These are phyloP conservation scores for Ammodytes marinus DNA, from an alignment of 2,113 vertebrate genomes.

Conservation along the genomic window DNA sequence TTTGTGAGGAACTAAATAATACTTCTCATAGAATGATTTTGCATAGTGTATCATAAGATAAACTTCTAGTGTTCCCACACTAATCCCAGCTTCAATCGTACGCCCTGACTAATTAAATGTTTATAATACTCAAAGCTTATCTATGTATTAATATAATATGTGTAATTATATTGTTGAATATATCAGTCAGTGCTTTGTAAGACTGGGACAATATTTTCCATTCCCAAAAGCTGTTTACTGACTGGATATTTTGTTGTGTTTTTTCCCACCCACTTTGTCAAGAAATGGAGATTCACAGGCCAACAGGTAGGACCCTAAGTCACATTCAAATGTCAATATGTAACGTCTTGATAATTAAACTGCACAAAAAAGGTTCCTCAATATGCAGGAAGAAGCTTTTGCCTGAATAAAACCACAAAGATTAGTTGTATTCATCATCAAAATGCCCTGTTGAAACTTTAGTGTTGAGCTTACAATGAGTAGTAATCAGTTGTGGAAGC, in stretches of 20 bases:
- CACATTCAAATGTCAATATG: slow-evolving; percentile 37
- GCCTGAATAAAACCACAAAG: background rate
- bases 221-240: background rate
- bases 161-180: background rate
- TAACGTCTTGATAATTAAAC: slow-evolving; percentile 2
- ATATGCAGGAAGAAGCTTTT: too few species aligned
- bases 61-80: background rate
- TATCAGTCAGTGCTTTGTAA: background rate
- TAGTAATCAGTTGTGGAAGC: background rate
- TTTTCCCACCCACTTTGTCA: background rate
- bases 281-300: background rate
- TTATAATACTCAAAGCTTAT: background rate
- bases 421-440: background rate
- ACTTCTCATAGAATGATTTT: too few species aligned
- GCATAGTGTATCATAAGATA: background rate
- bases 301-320: background rate
- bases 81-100: background rate
- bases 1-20: background rate
- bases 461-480: background rate
- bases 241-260: background rate
- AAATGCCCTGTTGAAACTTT: background rate
- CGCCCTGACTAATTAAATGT: background rate
- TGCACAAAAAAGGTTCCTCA: background rate
- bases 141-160: background rate
- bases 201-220: background rate